Base-by-base conservation (phyloP, 2,113 vertebrate species). In the Eclectus roratus region DNA sequence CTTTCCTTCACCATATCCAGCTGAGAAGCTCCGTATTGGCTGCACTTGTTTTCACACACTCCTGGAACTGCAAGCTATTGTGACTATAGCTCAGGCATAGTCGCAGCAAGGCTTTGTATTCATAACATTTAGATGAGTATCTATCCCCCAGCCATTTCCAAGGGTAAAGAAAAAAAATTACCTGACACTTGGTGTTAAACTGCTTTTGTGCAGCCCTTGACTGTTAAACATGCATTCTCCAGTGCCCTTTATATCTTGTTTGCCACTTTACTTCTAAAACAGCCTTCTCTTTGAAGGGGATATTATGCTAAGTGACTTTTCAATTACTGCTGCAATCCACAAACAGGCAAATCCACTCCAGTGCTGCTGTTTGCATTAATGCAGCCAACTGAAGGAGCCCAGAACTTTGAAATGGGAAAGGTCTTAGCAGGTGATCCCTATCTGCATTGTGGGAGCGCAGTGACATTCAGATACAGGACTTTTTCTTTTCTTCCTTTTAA, bases 371-470 rank as follows among this genome's bases (percentile, higher is more conserved):
- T 65, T 17, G 29, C 25, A 3, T 31, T 49, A 21, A 10, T 6
- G 87, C 69, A 21, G 80, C 28, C n/a, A 13, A 3, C 11, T 9
- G 56, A 35, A 60, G 65, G 60, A 76, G 39, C 56, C 20, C 25
- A 19, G 46, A 39, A 6, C 17, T 50, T 20, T 31, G 65, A 37
- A 58, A 60, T 14, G 33, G 64, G 4, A 73, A 24, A 47, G 53
- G 46, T 55, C 41, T 44, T n/a, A 7, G 0, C 29, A 11, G 0
- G 0, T 47, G 50, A n/a, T 46, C 47, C 23, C 35, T 18, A 0
- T 43, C 47, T 64, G 53, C 70, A 28, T 21, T 16, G 23, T 29
- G 68, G 50, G 43, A 71, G 41, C 20, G 17, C 80, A 21, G 46
- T 61, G 52, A 76, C 46, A 14, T 55, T 80, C 78, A 39, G 39